Base-by-base conservation (phyloP, 1,140 invertebrate species). In the Chrysopa pallens region DNA sequence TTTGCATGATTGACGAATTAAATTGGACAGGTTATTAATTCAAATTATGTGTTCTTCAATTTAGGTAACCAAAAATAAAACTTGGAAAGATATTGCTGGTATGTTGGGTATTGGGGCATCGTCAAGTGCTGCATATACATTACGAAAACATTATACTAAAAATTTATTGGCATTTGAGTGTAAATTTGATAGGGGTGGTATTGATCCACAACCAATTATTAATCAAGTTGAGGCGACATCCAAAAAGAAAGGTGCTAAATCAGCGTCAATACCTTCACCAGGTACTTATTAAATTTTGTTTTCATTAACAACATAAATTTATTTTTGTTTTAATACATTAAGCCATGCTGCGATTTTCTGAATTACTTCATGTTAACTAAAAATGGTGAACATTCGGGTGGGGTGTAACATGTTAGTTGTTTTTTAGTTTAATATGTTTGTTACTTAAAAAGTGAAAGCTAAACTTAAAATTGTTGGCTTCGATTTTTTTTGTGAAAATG, bases 1-100 rank as follows among this genome's bases (percentile, higher is more conserved):
- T 23, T n/a, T 23, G 17, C 17, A 23, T 23, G 17, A 23, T 23
- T 5, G 17, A 23, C 17, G 17, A 23, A 23, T 23, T 23, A 23
- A 2, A 23, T 3, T 2, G 17, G 17, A 5, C 2, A 23, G 17
- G 17, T 23, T 23, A 23, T 23, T 23, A 23, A 23, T 23, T 23
- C 17, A 23, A 23, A 23, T 3, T 23, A 23, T 23, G 17, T 23
- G 17, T 23, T 23, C 2, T 23, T 5, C 5, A 29, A 53, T 62
- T 29, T 62, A 95, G 90, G 92, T 97, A 46, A 95, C 89, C 29
- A 95, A 94, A 68, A 87, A 88, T 58, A 98, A 98, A 65, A 88
- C 88, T 44, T 98, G 94, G 94, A 95, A 96, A 61, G 93, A 97
- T 64, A 91, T 97, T 51, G 92, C 92, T 38, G 85, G 84, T 35